Evolutionary conservation across 2,113 vertebrate species (phyloP), one percentile per base, ranked within the genome.

Genomic region (Thinocorus orbignyianus): DNA sequence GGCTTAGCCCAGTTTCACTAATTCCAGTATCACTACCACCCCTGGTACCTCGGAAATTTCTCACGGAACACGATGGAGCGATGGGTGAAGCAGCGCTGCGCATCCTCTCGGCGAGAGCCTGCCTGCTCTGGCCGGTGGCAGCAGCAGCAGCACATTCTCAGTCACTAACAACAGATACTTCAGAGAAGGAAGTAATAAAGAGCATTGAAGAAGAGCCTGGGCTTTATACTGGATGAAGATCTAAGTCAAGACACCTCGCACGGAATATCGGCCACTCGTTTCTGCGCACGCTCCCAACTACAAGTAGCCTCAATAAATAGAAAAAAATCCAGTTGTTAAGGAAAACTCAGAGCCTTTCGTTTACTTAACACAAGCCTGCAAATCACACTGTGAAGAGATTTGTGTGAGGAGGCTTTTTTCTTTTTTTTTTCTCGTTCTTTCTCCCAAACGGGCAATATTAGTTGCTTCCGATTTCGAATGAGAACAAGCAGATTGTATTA

Each of bases 121-220:
- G 26, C 81, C 54, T 69, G 51, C 87, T 80, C 55, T 88, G 81
- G 93, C 95, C 17, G 8, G 58, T 60, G 89, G 92, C 86, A 93
- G 81, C 69, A 89, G n/a, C n/a, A n/a, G n/a, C n/a, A n/a, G n/a
- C 88, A 97, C 74, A 95, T 98, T 98, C 96, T 92, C 81, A 91
- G 97, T 96, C 93, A 96, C 96, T 96, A 96, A 96, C 87, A 92
- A 91, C 71, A 81, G 86, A 91, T 39, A 92, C 95, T 97, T 97
- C 90, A 94, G 97, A 97, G 58, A 97, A 90, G 77, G 97, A 97
- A 94, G 96, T 76, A 93, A 95, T 92, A 95, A 94, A 94, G 54
- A 97, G 88, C 68, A 18, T 81, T 74, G 94, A 88, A 77, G 92
- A 95, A 84, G 73, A 97, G 91, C 88, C 76, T 90, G 86, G 80